phyloP scores from a whole-genome alignment of 2,797 vertebrate species.

The Triplophysa bombifrons region DNA sequence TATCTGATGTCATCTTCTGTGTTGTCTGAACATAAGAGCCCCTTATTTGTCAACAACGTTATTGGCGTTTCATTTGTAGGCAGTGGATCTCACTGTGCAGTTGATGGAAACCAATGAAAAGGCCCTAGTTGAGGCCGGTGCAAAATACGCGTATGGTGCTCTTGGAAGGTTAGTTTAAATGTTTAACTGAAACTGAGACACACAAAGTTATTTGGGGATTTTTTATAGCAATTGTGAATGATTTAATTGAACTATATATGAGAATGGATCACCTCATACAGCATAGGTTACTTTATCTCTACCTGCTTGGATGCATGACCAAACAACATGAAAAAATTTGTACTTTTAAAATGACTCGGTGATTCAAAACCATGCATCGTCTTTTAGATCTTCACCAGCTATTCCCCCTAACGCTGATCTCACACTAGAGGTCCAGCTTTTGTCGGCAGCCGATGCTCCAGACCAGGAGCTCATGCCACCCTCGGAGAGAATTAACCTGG shows the following conservation, averaged over 20 bases:
- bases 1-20: not conserved
- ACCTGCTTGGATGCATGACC: not conserved
- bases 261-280: not conserved
- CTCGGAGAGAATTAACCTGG: slow-evolving; percentile 80
- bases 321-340: too few relatives aligned
- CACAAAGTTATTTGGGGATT: too few relatives aligned
- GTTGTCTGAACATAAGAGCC: not conserved
- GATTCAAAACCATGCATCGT: not conserved
- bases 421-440: slow-evolving; percentile 84
- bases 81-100: slow-evolving; percentile 89
- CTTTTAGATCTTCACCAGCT: slow-evolving; percentile 73
- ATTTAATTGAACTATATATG: not conserved
- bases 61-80: slow-evolving; percentile 69
- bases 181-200: not conserved
- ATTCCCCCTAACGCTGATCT: slow-evolving; percentile 80
- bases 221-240: not conserved
- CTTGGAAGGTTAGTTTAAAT: slow-evolving; percentile 83
- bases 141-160: slow-evolving; percentile 89
- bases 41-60: not conserved
- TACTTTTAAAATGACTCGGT: too few relatives aligned
- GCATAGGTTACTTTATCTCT: not conserved
- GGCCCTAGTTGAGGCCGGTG: slow-evolving; percentile 81
- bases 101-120: slow-evolving; percentile 90
- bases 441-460: slow-evolving; percentile 76
- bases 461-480: slow-evolving; percentile 89